Conservation (phyloP, 1,140 invertebrate species). For the Rhysida immarginata region DNA sequence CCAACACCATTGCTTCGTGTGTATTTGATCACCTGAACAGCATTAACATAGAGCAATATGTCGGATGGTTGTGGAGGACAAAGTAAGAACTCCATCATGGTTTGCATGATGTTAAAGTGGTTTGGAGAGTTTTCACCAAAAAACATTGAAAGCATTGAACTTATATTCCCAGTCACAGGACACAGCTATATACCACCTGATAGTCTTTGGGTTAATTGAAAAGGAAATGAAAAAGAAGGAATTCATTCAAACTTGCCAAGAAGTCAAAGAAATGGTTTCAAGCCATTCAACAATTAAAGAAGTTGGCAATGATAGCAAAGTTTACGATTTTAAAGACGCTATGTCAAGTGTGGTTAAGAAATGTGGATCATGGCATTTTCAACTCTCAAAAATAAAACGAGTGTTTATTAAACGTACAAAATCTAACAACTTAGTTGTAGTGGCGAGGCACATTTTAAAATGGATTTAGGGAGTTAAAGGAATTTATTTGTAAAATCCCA, state of each 20-base stretch:
- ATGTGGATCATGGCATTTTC: too few relatives aligned
- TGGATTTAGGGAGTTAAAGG: too few relatives aligned
- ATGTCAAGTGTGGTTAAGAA: too few relatives aligned
- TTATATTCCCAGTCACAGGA: slow-evolving; percentile 6
- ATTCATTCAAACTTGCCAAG: not conserved
- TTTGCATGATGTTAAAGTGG: slow-evolving; percentile 9
- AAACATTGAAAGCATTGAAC: slow-evolving; percentile 4
- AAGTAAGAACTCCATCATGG: slow-evolving; percentile 13
- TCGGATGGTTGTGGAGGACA: slow-evolving; percentile 12
- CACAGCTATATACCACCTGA: slow-evolving; percentile 2
- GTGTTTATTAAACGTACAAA: too few relatives aligned
- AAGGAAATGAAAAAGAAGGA: slow-evolving; percentile 6
- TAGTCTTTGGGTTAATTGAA: slow-evolving; percentile 3
- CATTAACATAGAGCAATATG: not conserved
- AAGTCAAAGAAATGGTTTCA: not conserved
- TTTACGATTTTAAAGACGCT: not conserved
- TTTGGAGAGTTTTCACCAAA: not conserved
- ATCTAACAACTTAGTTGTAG: too few relatives aligned
- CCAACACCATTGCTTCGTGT: not conserved
- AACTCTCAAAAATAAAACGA: too few relatives aligned
- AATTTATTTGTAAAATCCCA: too few relatives aligned
- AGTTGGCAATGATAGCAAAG: not conserved
- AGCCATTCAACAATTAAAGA: not conserved
- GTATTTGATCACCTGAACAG: not conserved
- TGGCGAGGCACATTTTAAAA: too few relatives aligned